Conservation (phyloP, 2,113 vertebrate species). For the Ceyx margarethae region DNA sequence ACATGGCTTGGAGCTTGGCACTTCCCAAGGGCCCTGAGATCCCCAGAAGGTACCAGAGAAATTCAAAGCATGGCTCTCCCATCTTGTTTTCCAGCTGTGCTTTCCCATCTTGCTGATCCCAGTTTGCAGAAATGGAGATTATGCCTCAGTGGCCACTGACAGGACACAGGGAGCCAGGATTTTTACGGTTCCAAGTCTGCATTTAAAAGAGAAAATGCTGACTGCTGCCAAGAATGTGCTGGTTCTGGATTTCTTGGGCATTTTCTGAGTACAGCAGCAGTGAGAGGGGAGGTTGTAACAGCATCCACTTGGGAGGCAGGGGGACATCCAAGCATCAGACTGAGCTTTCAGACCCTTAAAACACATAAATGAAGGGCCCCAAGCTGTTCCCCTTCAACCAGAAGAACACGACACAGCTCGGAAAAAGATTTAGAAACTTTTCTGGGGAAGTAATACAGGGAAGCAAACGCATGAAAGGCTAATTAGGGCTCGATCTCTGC, state of each 20-base stretch:
- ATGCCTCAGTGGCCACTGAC: background rate
- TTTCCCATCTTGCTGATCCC: background rate
- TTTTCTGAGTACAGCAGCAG: background rate
- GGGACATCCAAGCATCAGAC: background rate
- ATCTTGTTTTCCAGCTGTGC: background rate
- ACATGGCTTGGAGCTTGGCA: background rate
- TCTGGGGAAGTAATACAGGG: background rate
- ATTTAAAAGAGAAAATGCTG: background rate
- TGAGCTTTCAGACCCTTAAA: background rate
- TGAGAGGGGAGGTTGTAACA: background rate
- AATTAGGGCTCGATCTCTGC: background rate
- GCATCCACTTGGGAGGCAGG: rapidly evolving
- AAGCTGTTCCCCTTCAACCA: background rate
- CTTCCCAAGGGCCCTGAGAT: background rate
- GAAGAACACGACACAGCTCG: rapidly evolving
- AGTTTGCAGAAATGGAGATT: background rate
- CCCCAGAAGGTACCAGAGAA: background rate
- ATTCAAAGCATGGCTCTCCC: rapidly evolving
- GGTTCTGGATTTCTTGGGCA: background rate
- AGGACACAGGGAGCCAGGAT: background rate
- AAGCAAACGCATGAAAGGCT: background rate
- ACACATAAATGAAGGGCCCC: background rate
- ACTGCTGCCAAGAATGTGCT: background rate
- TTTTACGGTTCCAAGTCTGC: background rate
- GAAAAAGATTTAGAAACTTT: background rate